Conservation (phyloP, 2,888 invertebrate genomes). For the Drosophila percnosoma region DNA sequence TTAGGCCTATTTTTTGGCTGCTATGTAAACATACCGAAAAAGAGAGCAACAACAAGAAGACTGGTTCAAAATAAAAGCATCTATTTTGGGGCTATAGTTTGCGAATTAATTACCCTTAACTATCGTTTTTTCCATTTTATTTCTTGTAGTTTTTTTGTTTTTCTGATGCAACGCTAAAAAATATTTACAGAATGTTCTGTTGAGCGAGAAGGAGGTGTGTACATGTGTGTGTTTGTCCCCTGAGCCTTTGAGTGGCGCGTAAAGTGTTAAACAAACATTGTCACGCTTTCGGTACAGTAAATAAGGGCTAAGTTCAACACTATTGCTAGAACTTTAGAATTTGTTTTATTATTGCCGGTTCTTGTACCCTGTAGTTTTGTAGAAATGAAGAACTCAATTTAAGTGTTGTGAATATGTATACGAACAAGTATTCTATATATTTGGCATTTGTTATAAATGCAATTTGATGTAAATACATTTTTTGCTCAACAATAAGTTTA, state of each 20-base stretch:
- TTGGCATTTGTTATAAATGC: background rate
- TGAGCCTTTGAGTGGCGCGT: slow-evolving; percentile 48
- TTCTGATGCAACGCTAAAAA: slow-evolving; percentile 20
- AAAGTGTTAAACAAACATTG: slow-evolving; percentile 51
- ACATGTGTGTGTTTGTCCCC: slow-evolving; percentile 19
- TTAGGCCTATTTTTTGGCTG: slow-evolving; percentile 56
- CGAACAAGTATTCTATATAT: background rate
- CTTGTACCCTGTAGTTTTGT: background rate
- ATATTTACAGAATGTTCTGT: slow-evolving; percentile 20
- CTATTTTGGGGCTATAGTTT: slow-evolving; percentile 35
- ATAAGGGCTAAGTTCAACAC: slow-evolving; percentile 46
- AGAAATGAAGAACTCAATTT: background rate
- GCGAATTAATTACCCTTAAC: slow-evolving; percentile 53
- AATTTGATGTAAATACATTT: background rate
- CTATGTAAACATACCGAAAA: slow-evolving; percentile 46
- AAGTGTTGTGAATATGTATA: background rate
- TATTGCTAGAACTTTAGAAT: slow-evolving; percentile 13
- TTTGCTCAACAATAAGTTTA: background rate
- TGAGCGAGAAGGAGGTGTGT: background rate
- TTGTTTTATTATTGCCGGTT: slow-evolving; percentile 16
- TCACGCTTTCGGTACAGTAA: slow-evolving; percentile 39
- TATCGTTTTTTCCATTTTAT: slow-evolving; percentile 4
- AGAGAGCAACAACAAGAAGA: slow-evolving; percentile 16
- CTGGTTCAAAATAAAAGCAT: slow-evolving; percentile 23
- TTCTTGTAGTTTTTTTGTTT: slow-evolving; percentile 13